These are phyloP conservation scores for Aphidius colemani DNA, from an alignment of 2,888 invertebrate genomes.

Conservation along the genomic window DNA sequence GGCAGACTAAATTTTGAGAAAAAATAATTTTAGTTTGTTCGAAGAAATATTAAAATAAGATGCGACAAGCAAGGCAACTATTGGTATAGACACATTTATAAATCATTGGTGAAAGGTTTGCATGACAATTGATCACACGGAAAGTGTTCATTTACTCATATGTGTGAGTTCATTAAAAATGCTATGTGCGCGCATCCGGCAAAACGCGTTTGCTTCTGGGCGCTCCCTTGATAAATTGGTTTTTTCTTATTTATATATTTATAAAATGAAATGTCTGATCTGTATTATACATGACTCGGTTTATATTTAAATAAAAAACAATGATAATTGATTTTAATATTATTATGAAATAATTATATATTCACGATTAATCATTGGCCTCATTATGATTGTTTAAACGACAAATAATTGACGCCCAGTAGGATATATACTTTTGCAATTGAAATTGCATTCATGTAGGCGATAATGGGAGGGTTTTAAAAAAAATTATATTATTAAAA, in stretches of 20 bases:
- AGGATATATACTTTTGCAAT: conserved; percentile 26
- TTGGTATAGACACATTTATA: conserved; percentile 36
- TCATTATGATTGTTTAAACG: conserved; percentile 25
- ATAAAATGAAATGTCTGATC: conserved; percentile 11
- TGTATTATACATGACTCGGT: background rate
- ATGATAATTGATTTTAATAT: conserved; percentile 9
- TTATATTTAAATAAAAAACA: conserved; percentile 6
- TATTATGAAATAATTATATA: conserved; percentile 7
- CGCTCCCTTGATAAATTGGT: no score
- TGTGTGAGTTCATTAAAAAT: conserved; percentile 50
- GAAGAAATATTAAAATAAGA: conserved; percentile 1
- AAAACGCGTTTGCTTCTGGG: conserved; percentile 22
- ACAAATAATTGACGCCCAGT: conserved; percentile 29
- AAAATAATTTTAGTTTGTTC: background rate
- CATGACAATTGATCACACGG: conserved; percentile 49
- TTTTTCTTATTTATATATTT: no score
- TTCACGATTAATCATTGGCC: conserved; percentile 5
- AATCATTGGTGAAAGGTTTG: conserved; percentile 56
- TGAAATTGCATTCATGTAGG: conserved; percentile 15
- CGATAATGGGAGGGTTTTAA: background rate
- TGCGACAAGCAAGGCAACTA: background rate
- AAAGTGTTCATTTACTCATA: conserved; percentile 18
- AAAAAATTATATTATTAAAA: no score
- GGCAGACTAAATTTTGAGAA: background rate
- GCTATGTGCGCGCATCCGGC: conserved; percentile 57